Base-by-base conservation (phyloP, 2,797 vertebrate genomes). In the Cuniculus paca region DNA sequence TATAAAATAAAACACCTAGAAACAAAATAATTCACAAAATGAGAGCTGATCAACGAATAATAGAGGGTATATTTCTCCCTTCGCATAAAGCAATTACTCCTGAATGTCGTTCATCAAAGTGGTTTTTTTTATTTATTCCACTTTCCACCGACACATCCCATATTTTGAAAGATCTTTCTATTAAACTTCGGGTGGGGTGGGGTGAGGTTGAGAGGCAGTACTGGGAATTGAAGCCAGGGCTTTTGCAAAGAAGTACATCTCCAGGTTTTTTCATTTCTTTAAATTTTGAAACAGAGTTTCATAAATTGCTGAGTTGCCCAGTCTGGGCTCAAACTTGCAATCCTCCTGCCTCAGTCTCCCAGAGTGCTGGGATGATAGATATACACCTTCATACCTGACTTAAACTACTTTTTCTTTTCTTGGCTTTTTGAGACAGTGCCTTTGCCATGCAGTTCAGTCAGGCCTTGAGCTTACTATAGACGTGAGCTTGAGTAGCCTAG, bases 131-230 rank as follows among this genome's bases (percentile, higher is more conserved):
- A 91, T 91, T 58, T 82, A 92, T n/a, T 60, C 2, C 16, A 11
- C 6, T 75, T 56, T 80, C 70, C 87, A 58, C 36, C 7, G 34
- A 97, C 7, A 83, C 78, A 88, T 28, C 16, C 10, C 22, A 24
- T 74, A 75, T 75, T 90, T 86, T 87, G 19, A 90, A 95, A 92
- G 9, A 75, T 60, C 77, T 83, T 86, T n/a, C 48, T 79, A 75
- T 36, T 65, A 75, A 88, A 60, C 28, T 88, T 4, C 17, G 17
- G 52, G 42, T n/a, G 88, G 68, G 36, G 20, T 10, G 10, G 20
- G 68, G 36, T 1, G 14, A 5, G 10, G 10, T 22, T 26, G 39
- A 26, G 36, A 72, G 70, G 70, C 45, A 75, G 26, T 31, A 48
- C 45, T 75, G 42, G 72, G 28, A 77, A 50, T 8, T 31, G 45